Evolutionary conservation across 1,140 invertebrate genomes (phyloP), one percentile per base, ranked within the genome.

Genomic region (Cyclargus thomasi): DNA sequence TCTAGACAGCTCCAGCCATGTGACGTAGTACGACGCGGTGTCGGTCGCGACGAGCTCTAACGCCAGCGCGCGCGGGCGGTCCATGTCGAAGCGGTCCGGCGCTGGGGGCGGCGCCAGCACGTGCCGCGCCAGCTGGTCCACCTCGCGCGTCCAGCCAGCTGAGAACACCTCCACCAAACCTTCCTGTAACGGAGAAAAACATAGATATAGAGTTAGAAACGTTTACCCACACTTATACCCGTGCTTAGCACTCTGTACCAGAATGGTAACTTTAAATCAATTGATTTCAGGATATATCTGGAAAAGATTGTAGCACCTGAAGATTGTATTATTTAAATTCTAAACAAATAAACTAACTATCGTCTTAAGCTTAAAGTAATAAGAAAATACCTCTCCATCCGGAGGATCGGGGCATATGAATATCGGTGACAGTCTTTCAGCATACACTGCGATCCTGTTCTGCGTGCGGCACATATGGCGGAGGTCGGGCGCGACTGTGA

Each of bases 1-100:
- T 82, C 84, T 87, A 57, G 94, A 93, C 70, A 97, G 92, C 85
- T 97, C 96, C 72, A 97, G 92, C 96, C 96, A 97, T 17, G 95
- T 94, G 16, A 97, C 92, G 7, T 92, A 93, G 78, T 96, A 96
- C 0, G 93, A 92, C 17, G 95, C 95, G 47, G 92, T 90, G 69
- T 96, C 95, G 62, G 93, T 92, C 17, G 94, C 93, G 63, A 96
- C 90, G 67, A 96, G 95, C 77, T 97, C 96, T 5, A 97, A 93
- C 47, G 95, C 92, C 1, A 97, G 92, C 59, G 93, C 94, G 67
- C 94, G 90, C 0, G 94, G 92, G 73, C 93, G 92, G 76, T 94
- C 92, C 63, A 92, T 86, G 67, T 91, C 92, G 29, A 94, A 91
- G 29, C 90, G 90, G 67, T 94, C 91, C 3, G 93, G 90, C 65